These are phyloP conservation scores for Pseudopodoces humilis DNA, from an alignment of 2,113 vertebrate genomes.

Conservation along the genomic window DNA sequence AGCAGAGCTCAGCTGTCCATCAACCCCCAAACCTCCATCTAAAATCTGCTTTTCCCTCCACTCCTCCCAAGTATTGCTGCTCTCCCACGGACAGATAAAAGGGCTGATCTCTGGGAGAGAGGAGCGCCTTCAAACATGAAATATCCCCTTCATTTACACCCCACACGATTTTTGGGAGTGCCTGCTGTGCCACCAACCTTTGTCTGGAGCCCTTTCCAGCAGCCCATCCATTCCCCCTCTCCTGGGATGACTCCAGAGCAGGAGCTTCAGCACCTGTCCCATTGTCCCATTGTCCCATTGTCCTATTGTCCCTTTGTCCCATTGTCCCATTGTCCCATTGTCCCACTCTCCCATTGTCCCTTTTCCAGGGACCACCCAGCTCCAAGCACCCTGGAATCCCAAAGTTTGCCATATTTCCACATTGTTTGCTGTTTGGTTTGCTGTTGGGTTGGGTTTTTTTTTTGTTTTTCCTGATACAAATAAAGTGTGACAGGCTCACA, in stretches of 20 bases:
- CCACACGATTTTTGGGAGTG: not conserved
- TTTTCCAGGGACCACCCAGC: not conserved
- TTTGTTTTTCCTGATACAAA: not conserved
- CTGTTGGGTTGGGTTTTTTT: not conserved
- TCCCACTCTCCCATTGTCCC: not conserved
- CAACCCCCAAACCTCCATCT: not conserved
- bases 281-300: too few relatives aligned
- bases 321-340: too few relatives aligned
- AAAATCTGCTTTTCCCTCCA: not conserved
- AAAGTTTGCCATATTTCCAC: not conserved
- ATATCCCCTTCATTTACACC: conserved; percentile 1
- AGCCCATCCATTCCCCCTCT: not conserved
- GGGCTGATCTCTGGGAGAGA: not conserved
- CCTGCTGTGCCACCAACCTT: not conserved
- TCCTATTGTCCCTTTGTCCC: too few relatives aligned
- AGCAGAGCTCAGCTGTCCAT: not conserved
- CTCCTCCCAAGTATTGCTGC: not conserved
- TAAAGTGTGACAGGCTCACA: not conserved
- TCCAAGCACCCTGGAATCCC: not conserved
- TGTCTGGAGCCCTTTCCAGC: conserved; percentile 21
- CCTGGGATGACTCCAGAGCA: not conserved
- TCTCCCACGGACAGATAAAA: not conserved
- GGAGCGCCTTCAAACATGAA: not conserved
- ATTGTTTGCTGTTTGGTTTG: not conserved
- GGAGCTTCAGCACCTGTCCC: not conserved